Conservation (phyloP, 64 coral and sea anemone species). For the Dendrophyllia cribrosa region DNA sequence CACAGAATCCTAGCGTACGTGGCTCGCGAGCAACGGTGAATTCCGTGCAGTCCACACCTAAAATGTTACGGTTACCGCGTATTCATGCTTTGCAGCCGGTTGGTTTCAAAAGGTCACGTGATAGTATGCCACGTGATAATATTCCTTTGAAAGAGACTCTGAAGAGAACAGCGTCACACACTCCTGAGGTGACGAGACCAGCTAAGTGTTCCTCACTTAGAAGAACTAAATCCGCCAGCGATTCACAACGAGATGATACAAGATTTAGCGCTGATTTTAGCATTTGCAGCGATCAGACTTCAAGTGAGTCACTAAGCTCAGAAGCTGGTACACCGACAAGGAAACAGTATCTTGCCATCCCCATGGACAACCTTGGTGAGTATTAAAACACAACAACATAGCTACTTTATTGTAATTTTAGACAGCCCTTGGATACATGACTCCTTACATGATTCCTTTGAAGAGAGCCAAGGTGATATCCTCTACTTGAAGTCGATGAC, state of each 20-base stretch:
- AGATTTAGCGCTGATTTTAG: constrained; percentile 82
- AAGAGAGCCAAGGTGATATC: too few relatives aligned
- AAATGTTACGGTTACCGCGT: constrained; percentile 59
- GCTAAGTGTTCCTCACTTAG: constrained; percentile 16
- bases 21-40: constrained; percentile 54
- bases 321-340: constrained; percentile 60
- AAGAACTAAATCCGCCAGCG: constrained; percentile 76
- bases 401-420: too few relatives aligned
- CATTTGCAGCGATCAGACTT: constrained; percentile 65
- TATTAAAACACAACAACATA: neutral
- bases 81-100: constrained; percentile 25
- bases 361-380: constrained; percentile 56
- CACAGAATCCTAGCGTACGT: constrained; percentile 43
- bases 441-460: too few relatives aligned
- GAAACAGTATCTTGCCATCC: constrained; percentile 30
- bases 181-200: constrained; percentile 68
- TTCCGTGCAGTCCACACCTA: constrained; percentile 81
- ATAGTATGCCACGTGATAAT: neutral
- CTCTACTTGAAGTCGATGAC: too few relatives aligned
- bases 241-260: constrained; percentile 74
- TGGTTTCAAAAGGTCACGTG: constrained; percentile 13
- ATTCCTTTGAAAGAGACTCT: constrained; percentile 55
- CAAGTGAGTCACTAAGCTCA: constrained; percentile 79
- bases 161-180: constrained; percentile 83
- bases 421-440: too few relatives aligned